Evolutionary conservation across 1,140 invertebrate genomes (phyloP), one percentile per base, ranked within the genome.

Genomic region (Epicauta chinensis): DNA sequence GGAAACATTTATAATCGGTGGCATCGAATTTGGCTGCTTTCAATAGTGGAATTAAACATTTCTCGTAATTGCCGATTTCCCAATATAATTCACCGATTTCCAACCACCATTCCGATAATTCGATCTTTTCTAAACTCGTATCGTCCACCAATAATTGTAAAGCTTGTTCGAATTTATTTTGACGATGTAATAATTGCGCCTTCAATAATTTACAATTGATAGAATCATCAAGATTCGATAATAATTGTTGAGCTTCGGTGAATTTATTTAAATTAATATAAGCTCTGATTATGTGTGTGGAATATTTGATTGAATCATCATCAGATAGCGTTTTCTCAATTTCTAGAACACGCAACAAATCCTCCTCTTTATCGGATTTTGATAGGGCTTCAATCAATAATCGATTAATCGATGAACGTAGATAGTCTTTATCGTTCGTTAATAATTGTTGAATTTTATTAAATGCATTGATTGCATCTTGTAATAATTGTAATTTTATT

Each of bases 1-100:
- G 67, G 70, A 91, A 88, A 59, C 82, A 83, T 54, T 82, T 75
- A 62, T 79, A 81, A 71, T 82, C 80, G 57, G 84, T 77, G 2
- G 84, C 77, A 69, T 91, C 80, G 11, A 82, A 61, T 64, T 89
- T 85, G 2, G 87, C 82, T 30, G 88, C 81, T 70, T 87, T 83
- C 11, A 89, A 71, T 59, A 88, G 75, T 53, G 78, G 76, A 52
- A 79, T 75, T 16, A 84, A 68, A 54, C 80, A 78, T 55, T 82
- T 77, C 15, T 79, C 70, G 69, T 77, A 79, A 36, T 86, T 34
- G 68, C 16, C 73, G 62, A 81, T 63, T 63, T 82, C 68, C 77
- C 81, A 85, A 63, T 87, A 77, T 45, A 84, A 72, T 64, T 77
- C 77, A 10, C 84, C 87, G 29, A 85, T 69, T 59, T 82, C 75